Evolutionary conservation across 2,797 vertebrate species (phyloP).

Genomic region (Poeciliopsis paucimaculata): DNA sequence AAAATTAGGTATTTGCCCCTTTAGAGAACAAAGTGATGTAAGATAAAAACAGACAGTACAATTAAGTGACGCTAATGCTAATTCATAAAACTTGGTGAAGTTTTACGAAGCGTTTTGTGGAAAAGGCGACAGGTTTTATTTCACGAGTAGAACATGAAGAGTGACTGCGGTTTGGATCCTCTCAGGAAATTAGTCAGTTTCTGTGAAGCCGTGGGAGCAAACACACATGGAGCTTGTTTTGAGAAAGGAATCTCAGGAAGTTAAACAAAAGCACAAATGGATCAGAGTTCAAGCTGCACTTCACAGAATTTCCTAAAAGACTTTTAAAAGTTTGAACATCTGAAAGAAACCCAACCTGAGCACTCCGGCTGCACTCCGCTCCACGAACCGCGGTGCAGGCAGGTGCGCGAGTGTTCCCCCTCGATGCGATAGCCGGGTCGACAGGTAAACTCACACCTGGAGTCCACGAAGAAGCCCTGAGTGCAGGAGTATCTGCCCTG

Average conservation of each 20-base stretch:
- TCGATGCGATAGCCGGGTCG: constrained; percentile 88
- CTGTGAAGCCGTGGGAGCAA: background rate
- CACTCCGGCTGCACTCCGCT: constrained; percentile 89
- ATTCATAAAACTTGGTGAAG: background rate
- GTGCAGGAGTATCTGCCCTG: constrained; percentile 90
- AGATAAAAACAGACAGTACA: background rate
- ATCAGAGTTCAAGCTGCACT: background rate
- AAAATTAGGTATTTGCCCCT: background rate
- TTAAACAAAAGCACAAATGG: background rate
- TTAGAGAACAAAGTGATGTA: background rate
- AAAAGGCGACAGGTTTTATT: background rate
- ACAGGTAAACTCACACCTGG: constrained; percentile 91
- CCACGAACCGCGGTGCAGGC: constrained; percentile 87
- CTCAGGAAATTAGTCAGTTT: constrained; percentile 6
- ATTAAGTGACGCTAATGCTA: background rate
- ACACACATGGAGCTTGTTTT: background rate
- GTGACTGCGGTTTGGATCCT: constrained; percentile 22
- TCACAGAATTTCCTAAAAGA: background rate
- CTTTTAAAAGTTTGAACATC: background rate
- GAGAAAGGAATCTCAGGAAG: background rate
- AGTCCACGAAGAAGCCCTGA: constrained; percentile 86
- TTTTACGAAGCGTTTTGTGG: background rate
- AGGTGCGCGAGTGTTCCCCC: constrained; percentile 85
- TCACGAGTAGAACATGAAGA: constrained; percentile 1
- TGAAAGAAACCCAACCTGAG: constrained; percentile 80